phyloP scores from a whole-genome alignment of 1,140 invertebrate species.

The Drosophila watanabei region DNA sequence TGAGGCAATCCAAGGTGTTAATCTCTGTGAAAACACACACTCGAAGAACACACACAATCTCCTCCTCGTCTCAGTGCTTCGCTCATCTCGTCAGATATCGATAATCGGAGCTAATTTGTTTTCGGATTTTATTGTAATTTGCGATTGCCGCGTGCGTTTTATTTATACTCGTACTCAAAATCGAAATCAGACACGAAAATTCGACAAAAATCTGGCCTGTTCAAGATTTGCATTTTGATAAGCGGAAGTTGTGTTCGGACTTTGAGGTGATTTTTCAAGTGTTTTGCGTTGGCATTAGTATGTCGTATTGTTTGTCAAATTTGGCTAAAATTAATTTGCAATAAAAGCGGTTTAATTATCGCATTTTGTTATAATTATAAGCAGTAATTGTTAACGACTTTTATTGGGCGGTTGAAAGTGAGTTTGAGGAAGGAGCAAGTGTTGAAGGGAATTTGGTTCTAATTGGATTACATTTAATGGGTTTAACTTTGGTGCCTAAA shows the following conservation, averaged over 20 bases:
- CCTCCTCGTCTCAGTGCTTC: neutral
- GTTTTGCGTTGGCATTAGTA: constrained; percentile 8
- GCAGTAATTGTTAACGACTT: constrained; percentile 48
- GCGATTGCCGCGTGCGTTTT: constrained; percentile 69
- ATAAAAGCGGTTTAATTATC: constrained; percentile 66
- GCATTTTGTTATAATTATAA: constrained; percentile 67
- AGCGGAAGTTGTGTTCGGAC: constrained; percentile 63
- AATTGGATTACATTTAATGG: neutral
- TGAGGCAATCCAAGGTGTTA: constrained; percentile 49
- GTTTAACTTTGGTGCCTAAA: neutral
- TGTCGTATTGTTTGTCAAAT: constrained; percentile 43
- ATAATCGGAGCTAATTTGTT: constrained; percentile 78
- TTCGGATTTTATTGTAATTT: constrained; percentile 56
- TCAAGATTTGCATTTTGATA: constrained; percentile 71
- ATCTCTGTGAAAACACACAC: constrained; percentile 36
- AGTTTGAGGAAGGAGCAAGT: constrained; percentile 14
- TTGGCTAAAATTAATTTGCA: constrained; percentile 57
- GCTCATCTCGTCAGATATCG: constrained; percentile 49
- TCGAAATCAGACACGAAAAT: constrained; percentile 21
- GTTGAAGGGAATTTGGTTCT: neutral
- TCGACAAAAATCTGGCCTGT: constrained; percentile 45
- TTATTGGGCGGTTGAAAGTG: neutral
- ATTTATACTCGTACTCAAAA: constrained; percentile 62
- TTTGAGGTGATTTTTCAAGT: constrained; percentile 20
- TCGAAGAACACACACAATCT: constrained; percentile 10